A percentile compares a stretch with the other conserved stretches of the same genome.
Evolutionary conservation across 2,113 vertebrate species (phyloP).

Genomic region (Copsychus sechellarum): DNA sequence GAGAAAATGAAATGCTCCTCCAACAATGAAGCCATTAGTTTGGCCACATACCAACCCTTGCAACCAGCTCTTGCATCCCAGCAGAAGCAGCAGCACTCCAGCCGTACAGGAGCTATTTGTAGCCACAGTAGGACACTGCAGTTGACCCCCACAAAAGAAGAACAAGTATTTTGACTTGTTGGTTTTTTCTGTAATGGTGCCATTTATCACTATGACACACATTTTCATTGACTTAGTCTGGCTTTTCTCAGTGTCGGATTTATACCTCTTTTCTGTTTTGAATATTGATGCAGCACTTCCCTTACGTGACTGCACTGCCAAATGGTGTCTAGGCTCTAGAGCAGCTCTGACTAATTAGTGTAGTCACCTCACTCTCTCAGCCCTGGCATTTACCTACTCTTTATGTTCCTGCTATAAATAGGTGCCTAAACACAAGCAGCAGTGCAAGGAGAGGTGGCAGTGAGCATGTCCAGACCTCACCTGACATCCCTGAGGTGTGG

Average conservation of each 20-base stretch:
- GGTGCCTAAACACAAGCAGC: background rate
- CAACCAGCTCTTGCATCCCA: background rate
- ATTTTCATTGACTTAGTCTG: conserved; percentile 51
- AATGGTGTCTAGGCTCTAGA: conserved; percentile 53
- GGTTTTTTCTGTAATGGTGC: conserved; percentile 7
- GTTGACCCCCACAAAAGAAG: background rate
- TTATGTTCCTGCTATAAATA: background rate
- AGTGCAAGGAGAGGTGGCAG: background rate
- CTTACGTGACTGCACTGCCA: conserved; percentile 43
- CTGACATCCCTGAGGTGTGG: background rate
- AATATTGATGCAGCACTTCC: conserved; percentile 54
- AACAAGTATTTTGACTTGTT: background rate
- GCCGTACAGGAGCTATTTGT: rapidly evolving
- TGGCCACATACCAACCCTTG: background rate
- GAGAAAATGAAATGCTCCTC: background rate
- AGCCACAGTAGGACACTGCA: background rate
- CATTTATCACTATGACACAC: conserved; percentile 36
- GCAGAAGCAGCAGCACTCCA: background rate
- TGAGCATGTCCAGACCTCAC: background rate
- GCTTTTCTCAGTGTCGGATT: conserved; percentile 24
- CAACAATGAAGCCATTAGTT: background rate
- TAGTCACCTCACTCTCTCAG: conserved; percentile 28
- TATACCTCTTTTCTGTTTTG: conserved; percentile 35
- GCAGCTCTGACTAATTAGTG: conserved; percentile 50
- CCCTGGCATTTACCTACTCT: background rate